These are phyloP conservation scores for Stichodactyla helianthus DNA, from an alignment of 64 coral and sea anemone genomes.

Conservation along the genomic window DNA sequence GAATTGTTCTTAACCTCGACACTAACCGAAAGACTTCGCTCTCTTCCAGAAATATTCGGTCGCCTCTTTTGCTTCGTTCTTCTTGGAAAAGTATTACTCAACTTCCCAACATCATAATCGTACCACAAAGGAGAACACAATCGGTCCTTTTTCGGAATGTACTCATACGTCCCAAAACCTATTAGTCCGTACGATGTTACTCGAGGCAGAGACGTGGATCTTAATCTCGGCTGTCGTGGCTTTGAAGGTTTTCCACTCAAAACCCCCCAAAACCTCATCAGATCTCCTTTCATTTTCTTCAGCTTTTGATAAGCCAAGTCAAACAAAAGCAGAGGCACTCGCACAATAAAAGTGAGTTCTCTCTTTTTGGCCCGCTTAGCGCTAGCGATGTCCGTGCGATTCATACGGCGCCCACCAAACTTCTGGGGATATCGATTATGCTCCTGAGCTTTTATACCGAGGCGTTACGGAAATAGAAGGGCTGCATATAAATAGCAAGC, in stretches of 20 bases:
- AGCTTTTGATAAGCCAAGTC: not conserved
- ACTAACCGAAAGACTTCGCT: constrained; percentile 13
- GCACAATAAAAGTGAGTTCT: not conserved
- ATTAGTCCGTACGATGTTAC: constrained; percentile 8
- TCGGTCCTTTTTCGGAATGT: not conserved
- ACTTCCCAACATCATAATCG: not conserved
- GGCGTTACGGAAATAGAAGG: constrained; percentile 20
- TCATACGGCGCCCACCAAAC: not conserved
- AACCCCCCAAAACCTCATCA: constrained; percentile 16
- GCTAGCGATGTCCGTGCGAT: not conserved
- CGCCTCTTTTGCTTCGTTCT: constrained; percentile 9
- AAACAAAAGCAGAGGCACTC: not conserved
- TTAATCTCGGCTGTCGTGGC: not conserved
- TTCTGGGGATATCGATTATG: not conserved
- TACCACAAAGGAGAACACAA: constrained; percentile 3
- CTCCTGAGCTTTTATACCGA: not conserved
- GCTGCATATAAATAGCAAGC: not conserved
- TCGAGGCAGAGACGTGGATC: constrained; percentile 16
- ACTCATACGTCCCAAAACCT: constrained; percentile 8
- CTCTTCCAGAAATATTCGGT: not conserved
- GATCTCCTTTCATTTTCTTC: constrained; percentile 22
- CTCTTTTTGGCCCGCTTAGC: not conserved
- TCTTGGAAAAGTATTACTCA: constrained; percentile 16
- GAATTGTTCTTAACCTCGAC: not conserved
- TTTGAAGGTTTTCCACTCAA: constrained; percentile 2